These are phyloP conservation scores for Strigamia transsilvanica DNA, from an alignment of 2,888 invertebrate genomes.

Conservation along the genomic window DNA sequence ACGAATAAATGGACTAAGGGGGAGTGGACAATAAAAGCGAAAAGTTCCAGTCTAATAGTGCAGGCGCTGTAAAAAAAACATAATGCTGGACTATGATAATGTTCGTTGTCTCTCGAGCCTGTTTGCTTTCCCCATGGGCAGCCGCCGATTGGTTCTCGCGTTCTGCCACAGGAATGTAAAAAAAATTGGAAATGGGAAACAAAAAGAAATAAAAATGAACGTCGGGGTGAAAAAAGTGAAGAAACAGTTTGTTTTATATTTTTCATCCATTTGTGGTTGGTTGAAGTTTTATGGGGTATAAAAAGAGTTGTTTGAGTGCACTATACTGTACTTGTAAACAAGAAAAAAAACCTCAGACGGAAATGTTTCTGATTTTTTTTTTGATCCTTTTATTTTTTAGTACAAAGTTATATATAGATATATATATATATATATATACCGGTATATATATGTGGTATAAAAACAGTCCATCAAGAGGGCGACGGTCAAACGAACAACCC, in stretches of 20 bases:
- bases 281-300: constrained; percentile 41
- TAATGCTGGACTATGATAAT: constrained; percentile 13
- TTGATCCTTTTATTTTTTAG: background rate
- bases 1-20: constrained; percentile 1
- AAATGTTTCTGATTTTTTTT: constrained; percentile 36
- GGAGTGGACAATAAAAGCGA: constrained; percentile 9
- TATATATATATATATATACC: no score
- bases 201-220: constrained; percentile 35
- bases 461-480: constrained; percentile 41
- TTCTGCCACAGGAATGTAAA: background rate
- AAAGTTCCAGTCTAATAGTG: constrained; percentile 19
- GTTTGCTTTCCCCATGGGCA: constrained; percentile 23
- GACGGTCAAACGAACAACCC: constrained; percentile 49
- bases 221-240: constrained; percentile 14
- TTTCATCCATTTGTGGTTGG: constrained; percentile 46
- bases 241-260: constrained; percentile 30
- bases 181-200: background rate
- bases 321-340: constrained; percentile 34
- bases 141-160: constrained; percentile 20
- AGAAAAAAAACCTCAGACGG: background rate
- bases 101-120: background rate
- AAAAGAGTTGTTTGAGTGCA: constrained; percentile 35
- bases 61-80: constrained; percentile 16
- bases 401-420: background rate
- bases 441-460: background rate